A percentile compares a stretch with the other conserved stretches of the same genome.
Conservation (phyloP, 1,140 invertebrate species). For the Thalassaphorura encarpata region DNA sequence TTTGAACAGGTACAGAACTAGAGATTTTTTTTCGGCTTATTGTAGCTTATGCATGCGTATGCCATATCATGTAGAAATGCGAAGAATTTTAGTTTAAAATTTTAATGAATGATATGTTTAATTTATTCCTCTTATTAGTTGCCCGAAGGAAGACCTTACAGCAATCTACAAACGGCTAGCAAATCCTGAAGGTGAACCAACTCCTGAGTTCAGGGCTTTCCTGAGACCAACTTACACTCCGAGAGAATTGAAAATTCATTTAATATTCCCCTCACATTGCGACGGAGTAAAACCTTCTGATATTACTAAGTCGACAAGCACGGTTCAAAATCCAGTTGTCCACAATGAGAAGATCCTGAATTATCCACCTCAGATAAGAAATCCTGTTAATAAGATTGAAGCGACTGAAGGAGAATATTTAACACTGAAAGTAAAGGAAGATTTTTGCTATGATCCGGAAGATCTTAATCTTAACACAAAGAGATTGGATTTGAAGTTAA, state of each 20-base stretch:
- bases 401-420: constrained; percentile 66
- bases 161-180: constrained; percentile 9
- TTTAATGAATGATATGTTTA: no score
- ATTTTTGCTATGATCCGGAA: constrained; percentile 82
- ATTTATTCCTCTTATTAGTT: neutral
- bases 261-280: neutral
- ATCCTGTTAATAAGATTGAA: constrained; percentile 72
- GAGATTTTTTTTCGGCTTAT: neutral
- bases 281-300: constrained; percentile 32
- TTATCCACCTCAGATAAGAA: constrained; percentile 60
- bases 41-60: neutral
- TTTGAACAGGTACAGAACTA: neutral
- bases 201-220: neutral
- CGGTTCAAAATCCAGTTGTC: constrained; percentile 38
- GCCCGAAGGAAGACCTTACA: constrained; percentile 11
- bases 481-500: constrained; percentile 57
- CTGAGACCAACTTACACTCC: constrained; percentile 1
- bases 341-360: constrained; percentile 42
- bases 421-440: constrained; percentile 62
- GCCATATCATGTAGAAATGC: neutral
- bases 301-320: constrained; percentile 39
- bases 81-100: no score
- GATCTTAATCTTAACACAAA: constrained; percentile 53
- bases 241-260: neutral
- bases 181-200: constrained; percentile 7